phyloP scores from a whole-genome alignment of 2,888 invertebrate genomes.

The Caradrina kadenii region DNA sequence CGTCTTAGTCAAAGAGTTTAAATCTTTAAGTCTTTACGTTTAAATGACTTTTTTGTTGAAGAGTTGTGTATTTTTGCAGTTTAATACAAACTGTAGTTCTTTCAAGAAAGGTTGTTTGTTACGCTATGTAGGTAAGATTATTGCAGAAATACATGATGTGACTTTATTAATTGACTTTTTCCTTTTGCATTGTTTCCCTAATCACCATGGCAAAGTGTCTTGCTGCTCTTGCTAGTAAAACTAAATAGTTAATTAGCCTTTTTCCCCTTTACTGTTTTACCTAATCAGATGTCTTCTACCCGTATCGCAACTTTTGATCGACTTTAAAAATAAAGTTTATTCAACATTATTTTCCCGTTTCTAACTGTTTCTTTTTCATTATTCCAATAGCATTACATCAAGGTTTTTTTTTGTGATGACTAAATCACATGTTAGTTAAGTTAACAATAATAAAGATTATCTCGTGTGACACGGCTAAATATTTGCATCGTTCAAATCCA shows the following conservation, averaged over 20 bases:
- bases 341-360: background rate
- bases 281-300: background rate
- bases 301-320: background rate
- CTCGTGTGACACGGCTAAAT: slow-evolving; percentile 2
- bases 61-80: background rate
- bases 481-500: slow-evolving; percentile 2
- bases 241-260: slow-evolving; percentile 3
- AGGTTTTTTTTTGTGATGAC: background rate
- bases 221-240: background rate
- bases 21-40: no score
- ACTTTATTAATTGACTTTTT: slow-evolving; percentile 8
- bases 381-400: background rate
- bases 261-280: slow-evolving; percentile 3
- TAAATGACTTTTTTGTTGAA: background rate
- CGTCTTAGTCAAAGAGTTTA: background rate
- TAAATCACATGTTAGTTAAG: background rate
- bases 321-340: background rate
- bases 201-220: slow-evolving; percentile 3
- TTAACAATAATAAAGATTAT: background rate
- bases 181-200: slow-evolving; percentile 15
- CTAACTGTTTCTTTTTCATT: background rate
- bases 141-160: background rate
- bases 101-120: background rate
- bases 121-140: background rate
- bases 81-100: background rate